Percentiles rank a stretch among this genome's conserved stretches.
Evolutionary conservation across 1,140 invertebrate genomes (phyloP).

Genomic region (Oscheius sp.): DNA sequence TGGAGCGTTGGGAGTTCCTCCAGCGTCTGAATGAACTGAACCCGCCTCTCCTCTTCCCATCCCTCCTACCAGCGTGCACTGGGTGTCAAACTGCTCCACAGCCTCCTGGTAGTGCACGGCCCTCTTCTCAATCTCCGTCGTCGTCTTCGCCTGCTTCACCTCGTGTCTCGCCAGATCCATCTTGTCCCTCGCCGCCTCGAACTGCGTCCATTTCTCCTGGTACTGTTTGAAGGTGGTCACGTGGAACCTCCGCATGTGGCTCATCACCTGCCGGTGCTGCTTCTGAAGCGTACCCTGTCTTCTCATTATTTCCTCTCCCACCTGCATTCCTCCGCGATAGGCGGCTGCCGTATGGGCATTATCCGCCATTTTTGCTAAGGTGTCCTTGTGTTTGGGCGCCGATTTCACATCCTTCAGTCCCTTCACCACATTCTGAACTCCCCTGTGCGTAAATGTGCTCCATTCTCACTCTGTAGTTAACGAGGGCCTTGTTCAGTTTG

Average conservation of each 20-base stretch:
- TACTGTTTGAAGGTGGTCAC: neutral
- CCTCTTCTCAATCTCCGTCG: slow-evolving; percentile 23
- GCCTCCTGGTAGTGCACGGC: slow-evolving; percentile 27
- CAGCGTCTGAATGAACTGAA: slow-evolving; percentile 5
- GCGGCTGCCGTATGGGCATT: neutral
- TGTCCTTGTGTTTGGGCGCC: too few relatives aligned
- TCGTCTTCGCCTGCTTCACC: slow-evolving; percentile 26
- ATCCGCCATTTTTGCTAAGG: slow-evolving; percentile 4
- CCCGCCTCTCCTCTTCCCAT: too few relatives aligned
- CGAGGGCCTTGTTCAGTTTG: neutral
- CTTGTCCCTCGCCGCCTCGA: slow-evolving; percentile 16
- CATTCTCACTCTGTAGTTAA: slow-evolving; percentile 7
- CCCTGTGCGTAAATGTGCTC: neutral
- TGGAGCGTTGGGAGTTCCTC: slow-evolving; percentile 7
- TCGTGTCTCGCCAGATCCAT: slow-evolving; percentile 31
- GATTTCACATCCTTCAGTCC: too few relatives aligned
- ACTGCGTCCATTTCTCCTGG: neutral
- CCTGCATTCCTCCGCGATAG: neutral
- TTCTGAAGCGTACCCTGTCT: too few relatives aligned
- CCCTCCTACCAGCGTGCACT: too few relatives aligned
- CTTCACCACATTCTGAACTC: too few relatives aligned
- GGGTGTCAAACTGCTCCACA: slow-evolving; percentile 24
- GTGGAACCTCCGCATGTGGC: slow-evolving; percentile 7
- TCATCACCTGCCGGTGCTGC: neutral
- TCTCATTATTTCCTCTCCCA: too few relatives aligned